Evolutionary conservation across 2,113 vertebrate genomes (phyloP).

Genomic region (Phrynosoma platyrhinos): DNA sequence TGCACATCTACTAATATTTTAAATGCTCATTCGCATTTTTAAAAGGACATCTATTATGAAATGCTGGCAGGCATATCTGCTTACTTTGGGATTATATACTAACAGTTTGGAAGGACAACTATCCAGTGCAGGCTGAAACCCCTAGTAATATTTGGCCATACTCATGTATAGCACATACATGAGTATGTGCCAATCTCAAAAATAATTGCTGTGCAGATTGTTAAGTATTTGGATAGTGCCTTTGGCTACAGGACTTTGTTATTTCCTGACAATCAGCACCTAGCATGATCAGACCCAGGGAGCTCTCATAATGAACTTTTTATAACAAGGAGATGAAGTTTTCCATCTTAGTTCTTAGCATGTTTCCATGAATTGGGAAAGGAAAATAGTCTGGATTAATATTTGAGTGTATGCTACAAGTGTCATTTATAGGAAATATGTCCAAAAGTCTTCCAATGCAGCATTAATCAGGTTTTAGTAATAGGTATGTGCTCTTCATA

Average conservation of each 20-base stretch:
- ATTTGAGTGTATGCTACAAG: not conserved
- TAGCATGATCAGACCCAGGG: not conserved
- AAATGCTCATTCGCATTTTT: constrained; percentile 59
- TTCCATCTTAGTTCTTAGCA: constrained; percentile 4
- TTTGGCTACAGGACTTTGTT: constrained; percentile 1
- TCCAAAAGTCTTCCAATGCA: constrained; percentile 48
- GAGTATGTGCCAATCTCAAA: not conserved
- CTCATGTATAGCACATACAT: no score
- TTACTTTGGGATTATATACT: not conserved
- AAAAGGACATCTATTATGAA: constrained; percentile 48
- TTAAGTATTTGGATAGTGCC: constrained; percentile 14
- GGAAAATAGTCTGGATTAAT: constrained; percentile 1
- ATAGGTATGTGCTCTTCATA: constrained; percentile 29
- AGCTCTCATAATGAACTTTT: constrained; percentile 17
- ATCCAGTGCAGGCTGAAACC: not conserved
- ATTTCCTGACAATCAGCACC: constrained; percentile 23
- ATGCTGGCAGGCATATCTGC: not conserved
- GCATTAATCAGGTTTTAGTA: constrained; percentile 48
- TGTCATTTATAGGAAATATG: constrained; percentile 3
- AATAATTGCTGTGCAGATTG: constrained; percentile 9
- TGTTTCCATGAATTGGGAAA: constrained; percentile 4
- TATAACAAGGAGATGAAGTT: constrained; percentile 12
- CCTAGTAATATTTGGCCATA: not conserved
- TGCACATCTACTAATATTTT: constrained; percentile 51
- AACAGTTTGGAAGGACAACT: not conserved